Percentiles rank a stretch among this genome's conserved stretches.
Evolutionary conservation across 2,888 invertebrate genomes (phyloP).

Genomic region (Mongoloraphidia duomilia): DNA sequence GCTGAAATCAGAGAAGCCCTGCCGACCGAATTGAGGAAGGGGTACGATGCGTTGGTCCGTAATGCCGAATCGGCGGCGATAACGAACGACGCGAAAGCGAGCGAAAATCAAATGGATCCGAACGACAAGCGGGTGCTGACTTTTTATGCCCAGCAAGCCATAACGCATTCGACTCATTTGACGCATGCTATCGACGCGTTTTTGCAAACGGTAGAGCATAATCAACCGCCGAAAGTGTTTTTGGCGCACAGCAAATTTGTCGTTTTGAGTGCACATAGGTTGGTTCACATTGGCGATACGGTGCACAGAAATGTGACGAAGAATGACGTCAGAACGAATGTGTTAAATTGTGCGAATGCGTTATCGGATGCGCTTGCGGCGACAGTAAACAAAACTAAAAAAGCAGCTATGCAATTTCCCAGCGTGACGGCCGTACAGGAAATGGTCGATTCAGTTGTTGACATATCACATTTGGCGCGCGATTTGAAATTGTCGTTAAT

Average conservation of each 20-base stretch:
- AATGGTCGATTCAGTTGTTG: constrained; percentile 84
- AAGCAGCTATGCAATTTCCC: constrained; percentile 83
- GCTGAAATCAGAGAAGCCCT: constrained; percentile 58
- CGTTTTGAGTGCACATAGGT: constrained; percentile 81
- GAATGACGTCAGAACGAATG: constrained; percentile 55
- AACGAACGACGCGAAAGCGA: constrained; percentile 36
- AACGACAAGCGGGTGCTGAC: constrained; percentile 72
- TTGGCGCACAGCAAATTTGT: constrained; percentile 91
- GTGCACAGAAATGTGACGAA: constrained; percentile 74
- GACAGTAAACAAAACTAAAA: constrained; percentile 78
- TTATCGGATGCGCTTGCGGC: constrained; percentile 67
- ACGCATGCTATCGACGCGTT: constrained; percentile 87
- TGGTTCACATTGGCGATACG: constrained; percentile 89
- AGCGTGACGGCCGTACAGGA: constrained; percentile 80
- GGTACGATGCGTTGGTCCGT: constrained; percentile 60
- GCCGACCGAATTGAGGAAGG: constrained; percentile 57
- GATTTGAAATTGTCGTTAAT: constrained; percentile 62
- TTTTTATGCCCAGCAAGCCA: constrained; percentile 78
- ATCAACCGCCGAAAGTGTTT: constrained; percentile 86
- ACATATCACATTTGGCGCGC: constrained; percentile 70
- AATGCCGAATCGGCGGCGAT: constrained; percentile 51
- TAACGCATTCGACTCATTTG: constrained; percentile 70
- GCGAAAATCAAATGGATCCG: constrained; percentile 41
- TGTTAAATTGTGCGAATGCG: constrained; percentile 62
- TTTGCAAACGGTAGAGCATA: constrained; percentile 78